phyloP scores from a whole-genome alignment of 1,140 invertebrate species.

The Camponotus floridanus region DNA sequence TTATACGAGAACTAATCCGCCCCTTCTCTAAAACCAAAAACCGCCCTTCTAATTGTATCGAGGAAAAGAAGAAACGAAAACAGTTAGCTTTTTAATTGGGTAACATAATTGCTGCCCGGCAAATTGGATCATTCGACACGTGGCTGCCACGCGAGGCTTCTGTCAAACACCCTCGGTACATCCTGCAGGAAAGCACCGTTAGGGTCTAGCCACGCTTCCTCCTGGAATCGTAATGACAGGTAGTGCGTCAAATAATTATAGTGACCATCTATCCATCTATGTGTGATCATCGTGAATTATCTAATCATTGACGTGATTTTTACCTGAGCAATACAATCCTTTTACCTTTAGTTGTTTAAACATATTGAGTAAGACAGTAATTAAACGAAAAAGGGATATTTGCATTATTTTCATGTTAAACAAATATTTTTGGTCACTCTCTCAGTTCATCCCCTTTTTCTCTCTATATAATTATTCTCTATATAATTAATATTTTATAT shows the following conservation, averaged over 20 bases:
- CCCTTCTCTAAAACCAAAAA: conserved; percentile 47
- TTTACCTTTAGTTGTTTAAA: background rate
- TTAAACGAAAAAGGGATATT: background rate
- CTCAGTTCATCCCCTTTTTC: background rate
- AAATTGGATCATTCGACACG: conserved; percentile 77
- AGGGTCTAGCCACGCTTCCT: conserved; percentile 61
- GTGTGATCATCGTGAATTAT: conserved; percentile 10
- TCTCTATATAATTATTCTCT: background rate
- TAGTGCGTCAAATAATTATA: conserved; percentile 68
- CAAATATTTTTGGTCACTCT: background rate
- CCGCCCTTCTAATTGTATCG: conserved; percentile 63
- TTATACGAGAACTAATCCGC: background rate
- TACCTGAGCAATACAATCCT: background rate
- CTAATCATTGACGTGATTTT: background rate
- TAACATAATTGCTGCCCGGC: conserved; percentile 71
- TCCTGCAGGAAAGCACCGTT: conserved; percentile 46
- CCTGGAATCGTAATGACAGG: conserved; percentile 69
- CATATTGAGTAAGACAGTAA: background rate
- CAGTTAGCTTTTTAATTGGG: conserved; percentile 77
- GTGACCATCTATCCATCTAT: conserved; percentile 9
- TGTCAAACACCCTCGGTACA: conserved; percentile 65
- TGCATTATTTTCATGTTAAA: background rate
- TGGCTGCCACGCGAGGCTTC: conserved; percentile 69
- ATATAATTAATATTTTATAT: background rate
- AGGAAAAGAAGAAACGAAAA: conserved; percentile 63